Evolutionary conservation across 2,797 vertebrate genomes (phyloP), one percentile per base, ranked within the genome.

Genomic region (Melanogrammus aeglefinus): DNA sequence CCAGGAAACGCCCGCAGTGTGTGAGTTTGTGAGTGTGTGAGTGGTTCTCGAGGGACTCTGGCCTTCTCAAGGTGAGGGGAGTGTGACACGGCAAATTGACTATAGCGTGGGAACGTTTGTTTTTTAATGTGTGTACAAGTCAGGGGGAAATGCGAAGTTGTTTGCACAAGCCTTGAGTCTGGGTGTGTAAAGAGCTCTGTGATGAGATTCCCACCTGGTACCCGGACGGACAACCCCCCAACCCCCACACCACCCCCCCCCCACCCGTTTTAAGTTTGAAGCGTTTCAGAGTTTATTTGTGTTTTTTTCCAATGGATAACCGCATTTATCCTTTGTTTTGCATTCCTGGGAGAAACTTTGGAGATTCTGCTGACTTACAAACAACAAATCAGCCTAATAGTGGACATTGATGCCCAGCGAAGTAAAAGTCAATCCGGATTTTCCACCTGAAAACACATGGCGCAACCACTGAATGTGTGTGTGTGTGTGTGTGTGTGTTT

Each of bases 391-490:
- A 88, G 83, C 80, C 83, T 89, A 88, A 88, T 81, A 87, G 88
- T 88, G 84, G 85, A 90, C 82, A 74, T 82, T 87, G 90, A 91
- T 89, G 90, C 84, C 77, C 75, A 77, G 87, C 92, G 88, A 91
- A 89, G 84, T 84, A 84, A 88, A 88, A 91, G 85, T 89, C 92
- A 91, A 92, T 91, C 89, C 86, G 81, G 87, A 88, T 92, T 93
- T 93, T 91, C 89, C 91, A 89, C 91, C 86, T 91, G 91, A 91
- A 86, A 87, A 90, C 84, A 87, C 87, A 86, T 84, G 80, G 78
- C 39, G 29, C 80, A 76, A 79, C 74, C 73, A 72, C 77, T 77
- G 14, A 57, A 72, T 14, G 63, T 74, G 36, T 24, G 75, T 44
- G 78, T 75, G 13, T 76, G 71, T 44, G 35, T 33, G 31, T 66